These are phyloP conservation scores for Stegana nigrithorax DNA, from an alignment of 2,888 invertebrate genomes.

Conservation along the genomic window DNA sequence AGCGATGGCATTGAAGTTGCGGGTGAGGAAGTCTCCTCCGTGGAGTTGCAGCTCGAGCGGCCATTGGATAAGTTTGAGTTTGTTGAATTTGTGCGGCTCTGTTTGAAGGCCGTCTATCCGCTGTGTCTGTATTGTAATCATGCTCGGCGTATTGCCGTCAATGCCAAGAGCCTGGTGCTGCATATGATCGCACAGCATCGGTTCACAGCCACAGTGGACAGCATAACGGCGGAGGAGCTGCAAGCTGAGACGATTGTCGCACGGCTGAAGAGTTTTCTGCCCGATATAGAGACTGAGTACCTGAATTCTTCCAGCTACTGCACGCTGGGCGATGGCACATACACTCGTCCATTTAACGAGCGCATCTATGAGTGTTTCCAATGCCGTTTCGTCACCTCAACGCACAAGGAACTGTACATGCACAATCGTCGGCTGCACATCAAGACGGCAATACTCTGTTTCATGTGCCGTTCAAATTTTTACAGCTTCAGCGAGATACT, in stretches of 20 bases:
- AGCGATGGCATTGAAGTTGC: constrained; percentile 71
- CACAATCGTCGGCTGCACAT: constrained; percentile 90
- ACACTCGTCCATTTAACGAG: constrained; percentile 67
- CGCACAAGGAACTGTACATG: constrained; percentile 86
- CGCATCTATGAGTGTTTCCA: constrained; percentile 88
- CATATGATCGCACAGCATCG: constrained; percentile 85
- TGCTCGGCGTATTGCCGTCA: constrained; percentile 85
- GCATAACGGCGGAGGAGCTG: constrained; percentile 81
- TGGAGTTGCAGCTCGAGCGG: constrained; percentile 79
- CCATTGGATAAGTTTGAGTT: constrained; percentile 81
- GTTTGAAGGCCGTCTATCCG: constrained; percentile 77
- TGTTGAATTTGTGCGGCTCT: constrained; percentile 79
- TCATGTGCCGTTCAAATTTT: constrained; percentile 89
- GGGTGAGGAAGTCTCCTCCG: constrained; percentile 74
- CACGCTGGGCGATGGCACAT: constrained; percentile 71
- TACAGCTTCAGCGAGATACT: constrained; percentile 88
- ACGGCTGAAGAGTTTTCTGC: constrained; percentile 72
- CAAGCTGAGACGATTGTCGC: constrained; percentile 78
- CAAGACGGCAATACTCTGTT: constrained; percentile 83
- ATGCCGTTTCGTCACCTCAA: constrained; percentile 80
- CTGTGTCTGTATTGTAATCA: constrained; percentile 88
- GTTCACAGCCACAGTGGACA: constrained; percentile 82
- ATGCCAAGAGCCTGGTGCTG: constrained; percentile 82
- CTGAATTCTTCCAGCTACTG: constrained; percentile 81
- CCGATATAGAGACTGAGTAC: constrained; percentile 74